Base-by-base conservation (phyloP, 2,888 invertebrate species). In the Pandemis heparana region DNA sequence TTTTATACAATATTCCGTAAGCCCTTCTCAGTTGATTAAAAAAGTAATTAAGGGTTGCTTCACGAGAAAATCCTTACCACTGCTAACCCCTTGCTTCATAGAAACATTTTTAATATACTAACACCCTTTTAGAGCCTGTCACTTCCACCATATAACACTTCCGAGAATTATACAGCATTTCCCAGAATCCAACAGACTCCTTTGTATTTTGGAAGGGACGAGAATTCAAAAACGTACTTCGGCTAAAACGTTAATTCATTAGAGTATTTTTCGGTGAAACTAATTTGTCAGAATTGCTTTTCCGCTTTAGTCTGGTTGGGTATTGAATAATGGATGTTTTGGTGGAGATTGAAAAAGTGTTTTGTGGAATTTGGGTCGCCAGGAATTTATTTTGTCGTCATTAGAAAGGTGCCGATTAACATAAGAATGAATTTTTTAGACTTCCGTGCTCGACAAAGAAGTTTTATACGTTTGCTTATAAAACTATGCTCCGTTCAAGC, bases 231-330 rank as follows among this genome's bases (percentile, higher is more conserved):
- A 61, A 69, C 68, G 41, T 9, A 39, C 43, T 38, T 48, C 32
- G 48, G 8, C 10, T 53, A 53, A 70, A 70, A 61, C 53, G 65
- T 74, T 74, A 74, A 74, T 74, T 74, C 65, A 70, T 74, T 70
- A 74, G 53, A 65, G 70, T 62, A 63, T 74, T 68, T 74, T 65
- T 60, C 41, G 64, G 48, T 23, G 73, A 69, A 70, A 74, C 69
- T 70, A 74, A 74, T 74, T 74, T 74, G 74, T 74, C 69, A 61
- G 74, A 69, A 74, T 70, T 70, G 74, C 73, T 69, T 74, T 70
- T 38, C 59, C 53, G 60, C 38, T 67, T 53, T 48, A 63, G 64
- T 69, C 59, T 69, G 69, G 64, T 73, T 73, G 16, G 16, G n/a
- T 60, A 71, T 71, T 68, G 73, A 69, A 59, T 69, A 64, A 73